A percentile compares a stretch with the other conserved stretches of the same genome.
These are phyloP conservation scores for Solen grandis DNA, from an alignment of 1,140 invertebrate species.

Conservation along the genomic window DNA sequence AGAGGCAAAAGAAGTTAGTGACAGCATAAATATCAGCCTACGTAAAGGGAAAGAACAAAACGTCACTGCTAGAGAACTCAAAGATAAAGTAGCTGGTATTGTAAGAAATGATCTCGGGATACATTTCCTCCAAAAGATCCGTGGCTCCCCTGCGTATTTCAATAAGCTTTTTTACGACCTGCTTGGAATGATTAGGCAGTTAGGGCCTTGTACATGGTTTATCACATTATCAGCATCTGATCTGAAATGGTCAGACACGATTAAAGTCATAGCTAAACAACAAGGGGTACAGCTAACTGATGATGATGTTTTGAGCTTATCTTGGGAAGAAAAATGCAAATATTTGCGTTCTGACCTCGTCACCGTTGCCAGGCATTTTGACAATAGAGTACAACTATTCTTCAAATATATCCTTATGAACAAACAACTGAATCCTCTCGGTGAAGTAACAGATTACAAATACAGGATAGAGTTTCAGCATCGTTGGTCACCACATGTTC, in stretches of 20 bases:
- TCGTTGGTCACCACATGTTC: constrained; percentile 14
- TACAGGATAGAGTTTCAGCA: constrained; percentile 27
- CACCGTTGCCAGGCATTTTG: constrained; percentile 28
- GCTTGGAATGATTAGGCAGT: neutral
- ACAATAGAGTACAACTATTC: constrained; percentile 37
- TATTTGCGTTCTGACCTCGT: constrained; percentile 9
- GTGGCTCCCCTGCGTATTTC: neutral
- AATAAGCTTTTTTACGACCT: neutral
- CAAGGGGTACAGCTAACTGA: constrained; percentile 27
- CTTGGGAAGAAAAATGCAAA: constrained; percentile 23
- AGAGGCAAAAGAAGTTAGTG: constrained; percentile 1
- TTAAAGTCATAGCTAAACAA: constrained; percentile 21
- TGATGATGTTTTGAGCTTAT: constrained; percentile 24
- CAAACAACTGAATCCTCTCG: constrained; percentile 9
- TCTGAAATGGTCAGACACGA: neutral
- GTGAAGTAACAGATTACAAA: constrained; percentile 2
- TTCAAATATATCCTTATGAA: constrained; percentile 17
- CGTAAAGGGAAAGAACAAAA: constrained; percentile 4
- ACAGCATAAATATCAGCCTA: constrained; percentile 18
- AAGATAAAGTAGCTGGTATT: constrained; percentile 21
- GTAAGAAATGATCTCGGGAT: constrained; percentile 17
- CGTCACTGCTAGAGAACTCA: constrained; percentile 21
- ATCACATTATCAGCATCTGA: neutral
- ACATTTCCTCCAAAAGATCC: constrained; percentile 19
- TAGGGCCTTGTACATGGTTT: neutral